These are phyloP conservation scores for Matsumurasca onukii DNA, from an alignment of 1,140 invertebrate genomes.

Conservation along the genomic window DNA sequence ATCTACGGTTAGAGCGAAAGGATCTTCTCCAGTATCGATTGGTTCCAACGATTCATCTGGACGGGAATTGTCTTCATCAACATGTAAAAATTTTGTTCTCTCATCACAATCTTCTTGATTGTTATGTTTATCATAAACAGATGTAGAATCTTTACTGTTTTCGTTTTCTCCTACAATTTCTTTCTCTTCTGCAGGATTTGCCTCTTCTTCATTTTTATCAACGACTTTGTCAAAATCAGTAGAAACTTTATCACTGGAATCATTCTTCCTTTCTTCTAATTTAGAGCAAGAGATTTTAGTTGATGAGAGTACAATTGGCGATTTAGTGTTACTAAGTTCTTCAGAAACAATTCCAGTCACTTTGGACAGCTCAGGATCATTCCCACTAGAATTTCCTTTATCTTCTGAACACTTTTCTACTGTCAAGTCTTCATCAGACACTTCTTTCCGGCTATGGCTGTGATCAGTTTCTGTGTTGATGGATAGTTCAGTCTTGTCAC, in stretches of 20 bases:
- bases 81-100: constrained; percentile 31
- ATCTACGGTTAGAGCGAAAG: constrained; percentile 23
- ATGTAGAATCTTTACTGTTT: constrained; percentile 25
- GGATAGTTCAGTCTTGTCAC: no score
- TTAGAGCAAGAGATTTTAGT: neutral
- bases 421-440: no score
- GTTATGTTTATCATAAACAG: constrained; percentile 5
- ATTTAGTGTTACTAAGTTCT: no score
- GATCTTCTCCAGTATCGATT: constrained; percentile 22
- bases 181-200: neutral
- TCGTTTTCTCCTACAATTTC: constrained; percentile 12
- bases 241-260: neutral
- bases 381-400: no score
- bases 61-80: constrained; percentile 22
- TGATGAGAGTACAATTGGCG: no score
- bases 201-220: neutral
- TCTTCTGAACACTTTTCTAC: no score
- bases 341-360: no score
- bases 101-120: constrained; percentile 33
- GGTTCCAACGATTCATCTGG: constrained; percentile 27
- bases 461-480: no score
- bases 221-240: neutral
- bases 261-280: neutral
- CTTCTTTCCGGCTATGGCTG: no score
- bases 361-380: no score